Evolutionary conservation across 2,113 vertebrate species (phyloP), one percentile per base, ranked within the genome.

Genomic region (Chionomys nivalis): DNA sequence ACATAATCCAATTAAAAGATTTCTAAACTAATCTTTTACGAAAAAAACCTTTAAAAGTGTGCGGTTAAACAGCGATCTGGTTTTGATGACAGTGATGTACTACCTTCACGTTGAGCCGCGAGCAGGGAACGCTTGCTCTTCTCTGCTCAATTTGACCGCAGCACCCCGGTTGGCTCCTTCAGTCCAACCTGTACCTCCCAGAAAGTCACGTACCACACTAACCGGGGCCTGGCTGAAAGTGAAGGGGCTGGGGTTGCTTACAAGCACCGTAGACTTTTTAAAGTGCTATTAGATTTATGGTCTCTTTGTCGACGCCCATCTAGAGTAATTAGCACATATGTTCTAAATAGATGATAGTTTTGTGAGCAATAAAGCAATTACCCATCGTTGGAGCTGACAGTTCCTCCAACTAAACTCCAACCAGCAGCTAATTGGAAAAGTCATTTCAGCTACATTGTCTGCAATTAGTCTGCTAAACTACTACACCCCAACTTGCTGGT

Each of bases 291-390:
- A 99, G 99, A 99, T 99, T 99, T 99, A 99, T 99, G 98, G 98
- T 99, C 98, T 99, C 98, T 98, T 99, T 99, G 99, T 99, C 98
- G 96, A 99, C 98, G 98, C 99, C 99, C 98, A 99, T 99, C 98
- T 98, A 98, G 97, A 99, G 99, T 99, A 99, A 99, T 99, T 99
- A 99, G 99, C 99, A 99, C 99, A 99, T 99, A 98, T 99, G 98
- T 99, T 99, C 99, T 99, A 99, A 99, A 99, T 99, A 99, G 99
- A 99, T 99, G 99, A 99, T 99, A 99, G 99, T 99, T 99, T 99
- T 99, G 99, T 99, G 99, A 99, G 99, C 99, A 99, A 99, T 99
- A 99, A 99, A 99, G 99, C 99, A 99, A 99, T 99, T 99, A 99
- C 98, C 99, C 98, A 99, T 99, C 98, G 98, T 98, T 98, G 98